Evolutionary conservation across 2,113 vertebrate genomes (phyloP).

Genomic region (Hylia prasina): DNA sequence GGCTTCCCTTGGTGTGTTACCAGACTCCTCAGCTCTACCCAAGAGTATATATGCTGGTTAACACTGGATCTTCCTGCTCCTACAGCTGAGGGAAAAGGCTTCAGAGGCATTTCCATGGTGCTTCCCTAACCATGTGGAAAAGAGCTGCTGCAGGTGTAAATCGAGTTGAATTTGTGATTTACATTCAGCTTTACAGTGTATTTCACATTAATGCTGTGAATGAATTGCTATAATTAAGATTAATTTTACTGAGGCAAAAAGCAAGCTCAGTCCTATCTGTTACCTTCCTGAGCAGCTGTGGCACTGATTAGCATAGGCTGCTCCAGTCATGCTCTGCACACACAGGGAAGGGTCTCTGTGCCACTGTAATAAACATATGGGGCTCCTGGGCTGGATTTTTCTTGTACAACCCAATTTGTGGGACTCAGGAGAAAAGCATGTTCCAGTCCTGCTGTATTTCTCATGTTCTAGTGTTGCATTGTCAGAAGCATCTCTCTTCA

Average conservation of each 20-base stretch:
- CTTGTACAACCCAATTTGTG: not conserved
- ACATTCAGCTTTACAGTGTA: not conserved
- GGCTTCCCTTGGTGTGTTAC: not conserved
- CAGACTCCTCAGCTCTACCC: not conserved
- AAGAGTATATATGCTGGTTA: not conserved
- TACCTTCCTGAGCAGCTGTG: constrained; percentile 3
- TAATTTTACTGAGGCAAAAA: constrained; percentile 48
- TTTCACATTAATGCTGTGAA: constrained; percentile 40
- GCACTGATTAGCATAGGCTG: not conserved
- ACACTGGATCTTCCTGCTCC: not conserved
- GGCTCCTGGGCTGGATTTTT: not conserved
- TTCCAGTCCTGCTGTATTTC: not conserved
- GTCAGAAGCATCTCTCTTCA: not conserved
- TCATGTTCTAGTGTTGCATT: not conserved
- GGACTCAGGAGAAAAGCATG: not conserved
- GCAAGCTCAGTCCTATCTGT: not conserved
- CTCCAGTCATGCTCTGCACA: not conserved
- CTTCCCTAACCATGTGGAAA: not conserved
- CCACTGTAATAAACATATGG: not conserved
- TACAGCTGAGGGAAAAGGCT: not conserved
- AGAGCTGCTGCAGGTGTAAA: constrained; percentile 23
- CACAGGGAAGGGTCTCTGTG: not conserved
- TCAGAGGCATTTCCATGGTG: not conserved
- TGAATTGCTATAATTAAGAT: constrained; percentile 55
- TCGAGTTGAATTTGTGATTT: constrained; percentile 43